phyloP scores from a whole-genome alignment of 1,140 invertebrate genomes.

The Adelges cooleyi region DNA sequence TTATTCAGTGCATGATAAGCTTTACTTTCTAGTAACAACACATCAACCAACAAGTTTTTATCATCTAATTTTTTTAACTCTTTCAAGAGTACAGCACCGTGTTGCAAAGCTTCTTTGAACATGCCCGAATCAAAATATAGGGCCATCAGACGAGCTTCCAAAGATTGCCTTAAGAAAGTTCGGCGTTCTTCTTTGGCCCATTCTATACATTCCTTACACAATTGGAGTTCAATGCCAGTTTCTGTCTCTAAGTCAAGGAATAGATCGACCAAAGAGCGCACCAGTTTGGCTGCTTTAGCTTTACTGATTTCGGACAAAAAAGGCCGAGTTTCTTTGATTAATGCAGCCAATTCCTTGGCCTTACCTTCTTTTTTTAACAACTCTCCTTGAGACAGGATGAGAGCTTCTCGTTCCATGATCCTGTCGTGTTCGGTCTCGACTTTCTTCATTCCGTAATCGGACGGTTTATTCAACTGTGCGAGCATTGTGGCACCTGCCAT shows the following conservation, averaged over 20 bases:
- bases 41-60: constrained; percentile 95
- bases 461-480: constrained; percentile 53
- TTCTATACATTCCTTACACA: constrained; percentile 95
- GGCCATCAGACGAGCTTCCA: constrained; percentile 86
- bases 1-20: constrained; percentile 96
- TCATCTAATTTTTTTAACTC: constrained; percentile 99
- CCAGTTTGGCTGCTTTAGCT: constrained; percentile 96
- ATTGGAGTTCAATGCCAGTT: constrained; percentile 77
- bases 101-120: constrained; percentile 70
- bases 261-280: constrained; percentile 90
- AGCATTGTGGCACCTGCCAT: constrained; percentile 81
- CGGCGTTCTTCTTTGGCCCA: constrained; percentile 97
- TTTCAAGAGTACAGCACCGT: constrained; percentile 73
- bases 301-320: constrained; percentile 92
- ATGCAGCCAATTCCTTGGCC: constrained; percentile 80
- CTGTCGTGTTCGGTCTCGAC: constrained; percentile 57
- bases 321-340: constrained; percentile 87
- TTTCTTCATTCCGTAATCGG: constrained; percentile 37
- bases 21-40: constrained; percentile 93
- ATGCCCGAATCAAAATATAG: constrained; percentile 88
- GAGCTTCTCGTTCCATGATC: constrained; percentile 78
- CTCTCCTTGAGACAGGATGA: constrained; percentile 77
- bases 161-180: constrained; percentile 89
- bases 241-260: constrained; percentile 92
- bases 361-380: constrained; percentile 85